These are phyloP conservation scores for Coremacera marginata DNA, from an alignment of 2,888 invertebrate species.

Conservation along the genomic window DNA sequence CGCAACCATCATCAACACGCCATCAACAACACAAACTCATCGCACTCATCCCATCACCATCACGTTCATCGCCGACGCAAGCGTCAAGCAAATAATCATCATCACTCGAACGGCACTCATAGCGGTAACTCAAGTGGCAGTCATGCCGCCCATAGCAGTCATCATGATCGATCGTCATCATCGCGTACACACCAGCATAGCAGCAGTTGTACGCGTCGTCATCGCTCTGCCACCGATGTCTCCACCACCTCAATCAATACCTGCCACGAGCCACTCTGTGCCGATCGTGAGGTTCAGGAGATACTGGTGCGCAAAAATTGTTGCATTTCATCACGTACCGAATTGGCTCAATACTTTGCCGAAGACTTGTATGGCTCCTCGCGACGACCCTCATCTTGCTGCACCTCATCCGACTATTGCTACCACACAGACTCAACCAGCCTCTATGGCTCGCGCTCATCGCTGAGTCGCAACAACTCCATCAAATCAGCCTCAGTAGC, in stretches of 20 bases:
- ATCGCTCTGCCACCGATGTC: constrained; percentile 67
- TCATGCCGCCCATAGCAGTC: constrained; percentile 52
- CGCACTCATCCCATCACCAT: constrained; percentile 41
- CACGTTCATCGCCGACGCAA: constrained; percentile 47
- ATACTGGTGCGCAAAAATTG: constrained; percentile 64
- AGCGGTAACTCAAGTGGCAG: constrained; percentile 54
- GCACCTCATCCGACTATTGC: constrained; percentile 69
- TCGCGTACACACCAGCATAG: constrained; percentile 36
- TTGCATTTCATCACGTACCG: constrained; percentile 66
- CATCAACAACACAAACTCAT: constrained; percentile 48
- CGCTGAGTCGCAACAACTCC: constrained; percentile 67
- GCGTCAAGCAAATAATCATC: constrained; percentile 45
- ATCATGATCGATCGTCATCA: constrained; percentile 38
- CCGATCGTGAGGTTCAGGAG: constrained; percentile 67
- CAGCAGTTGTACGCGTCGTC: constrained; percentile 60
- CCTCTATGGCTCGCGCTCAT: constrained; percentile 67
- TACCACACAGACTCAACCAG: constrained; percentile 69
- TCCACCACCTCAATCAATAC: constrained; percentile 63
- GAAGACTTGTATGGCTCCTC: constrained; percentile 67
- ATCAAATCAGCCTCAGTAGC: constrained; percentile 66
- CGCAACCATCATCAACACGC: constrained; percentile 44
- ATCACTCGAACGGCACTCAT: constrained; percentile 48
- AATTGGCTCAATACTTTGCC: constrained; percentile 67
- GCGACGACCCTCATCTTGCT: constrained; percentile 66
- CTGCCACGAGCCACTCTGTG: constrained; percentile 64